Evolutionary conservation across 2,888 invertebrate species (phyloP).

Genomic region (Cryptus viduatorius): DNA sequence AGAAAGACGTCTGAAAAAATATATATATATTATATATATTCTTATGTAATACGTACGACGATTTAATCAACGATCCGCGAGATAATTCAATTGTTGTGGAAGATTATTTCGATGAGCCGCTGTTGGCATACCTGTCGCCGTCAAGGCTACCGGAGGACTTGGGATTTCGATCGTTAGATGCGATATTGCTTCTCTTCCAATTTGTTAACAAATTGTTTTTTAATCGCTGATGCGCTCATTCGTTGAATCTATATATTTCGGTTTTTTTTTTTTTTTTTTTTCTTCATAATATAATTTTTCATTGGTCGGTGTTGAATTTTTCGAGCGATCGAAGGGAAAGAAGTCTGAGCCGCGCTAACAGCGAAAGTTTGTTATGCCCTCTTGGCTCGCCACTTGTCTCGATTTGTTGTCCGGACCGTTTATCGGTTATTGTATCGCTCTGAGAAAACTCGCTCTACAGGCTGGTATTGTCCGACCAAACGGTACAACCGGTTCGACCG

Average conservation of each 20-base stretch:
- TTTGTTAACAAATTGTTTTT: neutral
- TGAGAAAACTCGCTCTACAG: constrained; percentile 79
- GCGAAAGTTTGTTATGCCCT: constrained; percentile 77
- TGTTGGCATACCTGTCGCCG: constrained; percentile 48
- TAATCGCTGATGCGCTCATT: neutral
- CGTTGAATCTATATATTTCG: neutral
- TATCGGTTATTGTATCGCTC: constrained; percentile 80
- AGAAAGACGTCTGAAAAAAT: neutral
- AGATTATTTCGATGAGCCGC: constrained; percentile 35
- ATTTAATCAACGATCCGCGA: constrained; percentile 2
- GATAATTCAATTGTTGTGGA: neutral
- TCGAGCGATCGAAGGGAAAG: neutral
- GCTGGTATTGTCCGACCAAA: constrained; percentile 76
- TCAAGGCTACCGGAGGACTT: constrained; percentile 60
- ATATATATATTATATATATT: neutral
- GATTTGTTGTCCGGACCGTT: constrained; percentile 80
- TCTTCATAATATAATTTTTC: neutral
- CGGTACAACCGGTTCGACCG: constrained; percentile 49
- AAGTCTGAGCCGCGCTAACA: neutral
- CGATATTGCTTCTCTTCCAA: neutral
- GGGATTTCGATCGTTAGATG: constrained; percentile 60
- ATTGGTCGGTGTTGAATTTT: neutral
- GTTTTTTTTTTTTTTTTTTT: neutral
- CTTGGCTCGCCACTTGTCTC: constrained; percentile 81
- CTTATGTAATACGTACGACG: neutral